Percentiles rank a stretch among this genome's conserved stretches.
These are phyloP conservation scores for Ditylenchus weischeri DNA, from an alignment of 2,888 invertebrate genomes.

Conservation along the genomic window DNA sequence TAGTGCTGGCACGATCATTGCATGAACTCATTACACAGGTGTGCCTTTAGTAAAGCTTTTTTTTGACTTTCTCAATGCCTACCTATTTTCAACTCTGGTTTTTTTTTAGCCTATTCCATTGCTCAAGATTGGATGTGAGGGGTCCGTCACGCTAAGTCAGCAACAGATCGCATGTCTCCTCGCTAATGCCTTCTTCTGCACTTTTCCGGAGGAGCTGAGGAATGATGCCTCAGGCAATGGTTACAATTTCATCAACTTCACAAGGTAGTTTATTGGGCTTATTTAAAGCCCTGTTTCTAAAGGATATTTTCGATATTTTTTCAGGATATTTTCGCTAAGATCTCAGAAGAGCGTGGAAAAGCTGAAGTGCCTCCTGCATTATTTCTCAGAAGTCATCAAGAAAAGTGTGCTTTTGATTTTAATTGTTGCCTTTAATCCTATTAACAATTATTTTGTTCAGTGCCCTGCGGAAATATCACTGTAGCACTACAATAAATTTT, in stretches of 20 bases:
- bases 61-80: neutral
- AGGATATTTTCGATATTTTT: no score
- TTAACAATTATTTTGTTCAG: conserved; percentile 3
- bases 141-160: conserved; percentile 67
- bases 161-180: conserved; percentile 77
- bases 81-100: no score
- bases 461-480: conserved; percentile 12
- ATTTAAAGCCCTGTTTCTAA: no score
- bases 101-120: conserved; percentile 15
- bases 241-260: conserved; percentile 77
- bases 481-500: no score
- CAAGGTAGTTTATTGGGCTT: conserved; percentile 15
- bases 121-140: conserved; percentile 34
- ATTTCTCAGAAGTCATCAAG: conserved; percentile 66
- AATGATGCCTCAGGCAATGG: conserved; percentile 2
- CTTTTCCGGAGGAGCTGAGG: conserved; percentile 70
- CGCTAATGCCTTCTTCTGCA: conserved; percentile 92
- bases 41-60: neutral
- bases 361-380: conserved; percentile 82
- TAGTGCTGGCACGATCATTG: neutral
- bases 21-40: neutral
- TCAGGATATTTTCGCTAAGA: conserved; percentile 26
- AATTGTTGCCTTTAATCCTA: neutral
- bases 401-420: conserved; percentile 5
- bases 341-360: conserved; percentile 69